Evolutionary conservation across 2,797 vertebrate genomes (phyloP), one percentile per base, ranked within the genome.

Genomic region (Acanthiza pusilla): DNA sequence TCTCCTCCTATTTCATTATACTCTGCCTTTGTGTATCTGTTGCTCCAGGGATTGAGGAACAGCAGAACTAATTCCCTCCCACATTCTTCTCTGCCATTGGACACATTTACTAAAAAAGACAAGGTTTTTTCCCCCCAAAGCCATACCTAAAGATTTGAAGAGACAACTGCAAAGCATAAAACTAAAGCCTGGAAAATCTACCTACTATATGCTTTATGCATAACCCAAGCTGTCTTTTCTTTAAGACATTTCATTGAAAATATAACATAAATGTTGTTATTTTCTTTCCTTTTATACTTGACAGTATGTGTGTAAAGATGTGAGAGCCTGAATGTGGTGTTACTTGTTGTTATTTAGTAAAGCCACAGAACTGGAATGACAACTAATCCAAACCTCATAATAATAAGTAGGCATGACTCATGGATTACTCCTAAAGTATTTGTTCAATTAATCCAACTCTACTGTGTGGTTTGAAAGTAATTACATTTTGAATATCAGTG

Each of bases 281-380:
- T 77, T 87, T 66, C 34, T 85, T 87, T 84, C 26, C 10, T 76
- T 13, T 77, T 84, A 20, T 42, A 20, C 34, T 73, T 76, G 51
- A 50, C 16, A 62, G 23, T 54, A 51, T 40, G 7, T 40, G 11
- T 2, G 2, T 92, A 70, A 81, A 75, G 38, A 78, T 79, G 21
- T 36, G 26, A 79, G 42, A 70, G 23, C 23, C 45, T 88, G 60
- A 70, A 42, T 58, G 16, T 67, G 19, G 18, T 83, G 25, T 58
- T 92, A 48, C 57, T 91, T 94, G 63, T 45, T 86, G 47, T 72
- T 93, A 71, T 91, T 91, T 92, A 88, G 58, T 91, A 79, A 95
- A 90, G 66, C 68, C 43, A 26, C 50, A 65, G 65, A 96, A 25
- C 30, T 91, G 75, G 81, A 89, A 72, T 65, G 30, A 71, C 83